Conservation (phyloP, 2,888 invertebrate species). For the Polyommatus icarus region DNA sequence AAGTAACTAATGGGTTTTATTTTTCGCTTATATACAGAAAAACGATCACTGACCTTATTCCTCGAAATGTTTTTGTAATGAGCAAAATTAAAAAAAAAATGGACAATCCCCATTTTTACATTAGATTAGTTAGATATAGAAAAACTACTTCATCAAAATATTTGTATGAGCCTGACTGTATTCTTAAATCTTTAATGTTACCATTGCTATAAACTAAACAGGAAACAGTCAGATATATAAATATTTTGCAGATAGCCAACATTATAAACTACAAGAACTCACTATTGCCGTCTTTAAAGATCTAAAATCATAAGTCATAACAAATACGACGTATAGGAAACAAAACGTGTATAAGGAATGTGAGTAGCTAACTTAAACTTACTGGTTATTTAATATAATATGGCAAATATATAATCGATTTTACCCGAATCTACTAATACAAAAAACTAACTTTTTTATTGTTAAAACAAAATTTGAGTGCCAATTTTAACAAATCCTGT, state of each 20-base stretch:
- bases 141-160: background rate
- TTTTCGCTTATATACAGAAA: too few relatives aligned
- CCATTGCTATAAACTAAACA: background rate
- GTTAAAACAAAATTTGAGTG: too few relatives aligned
- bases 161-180: background rate
- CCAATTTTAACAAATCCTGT: too few relatives aligned
- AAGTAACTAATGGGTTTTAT: too few relatives aligned
- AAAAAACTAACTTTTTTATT: background rate
- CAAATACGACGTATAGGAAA: background rate
- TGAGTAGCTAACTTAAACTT: background rate
- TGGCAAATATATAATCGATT: conserved; percentile 7
- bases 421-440: background rate
- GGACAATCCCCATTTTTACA: too few relatives aligned
- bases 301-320: conserved; percentile 16
- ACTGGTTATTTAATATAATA: background rate
- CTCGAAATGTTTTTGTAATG: too few relatives aligned
- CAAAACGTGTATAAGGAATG: background rate
- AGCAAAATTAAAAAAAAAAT: too few relatives aligned
- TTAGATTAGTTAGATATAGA: background rate
- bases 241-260: background rate
- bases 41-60: too few relatives aligned
- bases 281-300: background rate
- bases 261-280: background rate
- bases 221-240: background rate
- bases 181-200: background rate